Conservation (phyloP, 2,113 vertebrate genomes). For the Atrichornis clamosus region DNA sequence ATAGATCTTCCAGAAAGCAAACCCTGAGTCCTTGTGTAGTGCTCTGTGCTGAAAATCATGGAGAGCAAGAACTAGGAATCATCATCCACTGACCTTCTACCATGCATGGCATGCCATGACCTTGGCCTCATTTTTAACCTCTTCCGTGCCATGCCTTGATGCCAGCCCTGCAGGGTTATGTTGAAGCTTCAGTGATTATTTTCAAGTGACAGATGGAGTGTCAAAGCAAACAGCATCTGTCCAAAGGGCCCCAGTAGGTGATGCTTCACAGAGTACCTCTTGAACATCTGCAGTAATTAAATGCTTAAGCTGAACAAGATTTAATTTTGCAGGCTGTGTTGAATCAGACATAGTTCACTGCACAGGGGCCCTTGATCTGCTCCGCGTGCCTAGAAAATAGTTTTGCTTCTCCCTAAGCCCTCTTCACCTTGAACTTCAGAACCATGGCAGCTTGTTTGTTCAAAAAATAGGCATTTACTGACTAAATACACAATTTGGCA, state of each 20-base stretch:
- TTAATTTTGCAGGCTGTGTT: conserved; percentile 25
- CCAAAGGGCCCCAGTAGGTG: conserved; percentile 46
- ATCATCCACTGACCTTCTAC: not conserved
- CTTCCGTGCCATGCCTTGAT: not conserved
- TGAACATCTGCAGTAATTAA: conserved; percentile 61
- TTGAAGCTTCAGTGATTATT: conserved; percentile 30
- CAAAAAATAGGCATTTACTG: not conserved
- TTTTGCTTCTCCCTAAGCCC: not conserved
- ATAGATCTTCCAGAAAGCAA: not conserved
- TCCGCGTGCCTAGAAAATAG: not conserved
- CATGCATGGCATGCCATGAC: not conserved
- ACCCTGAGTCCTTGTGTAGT: not conserved
- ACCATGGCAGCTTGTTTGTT: not conserved
- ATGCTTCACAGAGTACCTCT: conserved; percentile 21
- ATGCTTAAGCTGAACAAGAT: conserved; percentile 30
- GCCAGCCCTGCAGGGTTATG: conserved; percentile 7
- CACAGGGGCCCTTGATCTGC: not conserved
- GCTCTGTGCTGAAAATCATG: not conserved
- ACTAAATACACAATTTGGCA: not conserved
- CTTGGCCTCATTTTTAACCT: conserved; percentile 55
- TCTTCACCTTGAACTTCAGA: not conserved
- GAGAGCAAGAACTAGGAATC: not conserved
- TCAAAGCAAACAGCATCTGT: conserved; percentile 60
- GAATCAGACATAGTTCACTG: conserved; percentile 28
- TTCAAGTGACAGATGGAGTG: conserved; percentile 48